Evolutionary conservation across 2,888 invertebrate genomes (phyloP).

Genomic region (Scaptomyza caliginosa): DNA sequence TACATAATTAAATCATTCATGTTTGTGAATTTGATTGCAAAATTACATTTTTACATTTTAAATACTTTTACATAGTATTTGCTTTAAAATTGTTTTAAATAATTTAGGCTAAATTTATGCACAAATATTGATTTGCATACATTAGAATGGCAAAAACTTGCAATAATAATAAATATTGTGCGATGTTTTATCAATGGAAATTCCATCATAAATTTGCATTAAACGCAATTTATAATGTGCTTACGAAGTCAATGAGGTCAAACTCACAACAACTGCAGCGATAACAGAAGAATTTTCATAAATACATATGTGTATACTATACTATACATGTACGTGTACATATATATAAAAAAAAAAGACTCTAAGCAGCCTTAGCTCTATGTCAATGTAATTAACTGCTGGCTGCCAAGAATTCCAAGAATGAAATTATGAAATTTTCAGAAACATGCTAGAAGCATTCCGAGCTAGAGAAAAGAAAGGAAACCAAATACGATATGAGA

Average conservation of each 20-base stretch:
- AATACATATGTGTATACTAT: neutral
- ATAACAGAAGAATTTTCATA: neutral
- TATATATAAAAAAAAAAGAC: conserved; percentile 3
- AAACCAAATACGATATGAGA: neutral
- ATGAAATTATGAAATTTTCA: conserved; percentile 7
- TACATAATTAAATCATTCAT: neutral
- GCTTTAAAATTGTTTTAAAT: neutral
- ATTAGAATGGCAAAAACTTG: neutral
- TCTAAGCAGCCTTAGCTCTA: conserved; percentile 9
- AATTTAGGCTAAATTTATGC: neutral
- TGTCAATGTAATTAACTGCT: conserved; percentile 31
- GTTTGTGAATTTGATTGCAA: too few relatives aligned
- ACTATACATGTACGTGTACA: too few relatives aligned
- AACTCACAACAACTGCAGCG: neutral
- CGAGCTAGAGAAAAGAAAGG: neutral
- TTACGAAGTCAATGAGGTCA: neutral
- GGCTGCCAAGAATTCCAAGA: neutral
- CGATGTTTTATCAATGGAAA: neutral
- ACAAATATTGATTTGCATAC: neutral
- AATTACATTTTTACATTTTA: neutral
- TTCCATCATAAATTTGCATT: neutral
- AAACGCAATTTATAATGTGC: neutral
- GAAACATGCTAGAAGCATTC: conserved; percentile 12
- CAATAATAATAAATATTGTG: neutral
- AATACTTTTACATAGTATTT: neutral